Percentiles rank a stretch among this genome's conserved stretches.
These are phyloP conservation scores for Phrynocephalus versicolor DNA, from an alignment of 2,113 vertebrate genomes.

Conservation along the genomic window DNA sequence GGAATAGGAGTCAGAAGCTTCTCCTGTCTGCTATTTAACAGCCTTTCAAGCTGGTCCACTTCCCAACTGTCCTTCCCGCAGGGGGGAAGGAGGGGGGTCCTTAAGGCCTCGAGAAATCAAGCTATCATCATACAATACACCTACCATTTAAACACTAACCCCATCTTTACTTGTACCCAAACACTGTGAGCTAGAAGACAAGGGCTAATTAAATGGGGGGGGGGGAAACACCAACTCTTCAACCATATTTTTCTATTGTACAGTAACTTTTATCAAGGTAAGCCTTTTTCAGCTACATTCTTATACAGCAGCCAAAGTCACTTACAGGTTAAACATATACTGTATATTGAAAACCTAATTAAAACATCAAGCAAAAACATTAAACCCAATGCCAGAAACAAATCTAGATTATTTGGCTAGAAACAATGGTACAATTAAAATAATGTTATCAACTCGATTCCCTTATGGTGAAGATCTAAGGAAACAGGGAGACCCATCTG, in stretches of 20 bases:
- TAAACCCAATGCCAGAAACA: neutral
- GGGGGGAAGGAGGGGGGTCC: neutral
- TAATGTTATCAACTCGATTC: neutral
- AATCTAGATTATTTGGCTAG: neutral
- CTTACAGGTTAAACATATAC: neutral
- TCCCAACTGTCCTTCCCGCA: neutral
- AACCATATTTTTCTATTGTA: neutral
- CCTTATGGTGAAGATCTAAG: neutral
- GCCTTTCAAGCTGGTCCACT: neutral
- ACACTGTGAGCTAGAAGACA: neutral
- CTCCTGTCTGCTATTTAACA: neutral
- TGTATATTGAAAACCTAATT: neutral
- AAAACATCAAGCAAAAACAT: neutral
- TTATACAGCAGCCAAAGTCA: neutral
- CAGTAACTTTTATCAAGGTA: neutral
- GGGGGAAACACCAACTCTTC: too few relatives aligned
- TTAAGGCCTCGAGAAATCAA: neutral
- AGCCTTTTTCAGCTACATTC: neutral
- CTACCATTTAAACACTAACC: neutral
- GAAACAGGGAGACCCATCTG: too few relatives aligned
- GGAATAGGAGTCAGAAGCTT: neutral
- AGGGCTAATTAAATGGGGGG: neutral
- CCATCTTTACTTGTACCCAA: neutral
- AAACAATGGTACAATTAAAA: slow-evolving; percentile 2
- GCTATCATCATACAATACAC: neutral